Conservation (phyloP, 2,888 invertebrate genomes). For the Drosophila pseudotakahashii region DNA sequence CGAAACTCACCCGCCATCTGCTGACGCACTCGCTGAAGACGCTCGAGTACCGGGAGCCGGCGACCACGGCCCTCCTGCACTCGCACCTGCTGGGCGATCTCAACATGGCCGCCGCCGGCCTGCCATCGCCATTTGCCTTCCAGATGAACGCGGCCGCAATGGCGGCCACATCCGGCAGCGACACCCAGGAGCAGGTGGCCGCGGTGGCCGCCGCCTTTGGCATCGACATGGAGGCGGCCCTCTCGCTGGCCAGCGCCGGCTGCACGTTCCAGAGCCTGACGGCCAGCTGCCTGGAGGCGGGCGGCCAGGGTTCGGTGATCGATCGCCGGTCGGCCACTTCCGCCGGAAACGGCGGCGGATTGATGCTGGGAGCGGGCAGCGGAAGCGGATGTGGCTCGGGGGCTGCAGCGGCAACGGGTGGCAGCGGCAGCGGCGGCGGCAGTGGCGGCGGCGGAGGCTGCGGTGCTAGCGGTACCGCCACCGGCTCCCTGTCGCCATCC, state of each 20-base stretch:
- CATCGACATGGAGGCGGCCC: constrained; percentile 80
- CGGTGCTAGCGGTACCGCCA: constrained; percentile 64
- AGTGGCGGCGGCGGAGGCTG: constrained; percentile 83
- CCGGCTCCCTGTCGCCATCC: constrained; percentile 77
- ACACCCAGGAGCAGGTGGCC: constrained; percentile 82
- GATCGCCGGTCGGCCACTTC: not conserved
- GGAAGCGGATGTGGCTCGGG: constrained; percentile 68
- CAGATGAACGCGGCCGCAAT: constrained; percentile 83
- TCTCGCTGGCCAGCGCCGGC: constrained; percentile 73
- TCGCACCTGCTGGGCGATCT: constrained; percentile 86
- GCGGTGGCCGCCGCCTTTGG: constrained; percentile 81
- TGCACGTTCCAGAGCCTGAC: constrained; percentile 68
- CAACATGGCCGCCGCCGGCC: constrained; percentile 76
- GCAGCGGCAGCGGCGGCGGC: constrained; percentile 36
- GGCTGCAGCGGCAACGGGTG: constrained; percentile 57
- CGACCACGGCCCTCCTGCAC: constrained; percentile 86
- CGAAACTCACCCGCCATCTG: constrained; percentile 95
- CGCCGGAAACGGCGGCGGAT: constrained; percentile 38
- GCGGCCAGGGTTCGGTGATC: constrained; percentile 80
- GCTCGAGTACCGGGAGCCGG: constrained; percentile 91
- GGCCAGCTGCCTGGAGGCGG: constrained; percentile 74
- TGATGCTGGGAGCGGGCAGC: constrained; percentile 58
- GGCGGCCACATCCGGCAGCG: constrained; percentile 77
- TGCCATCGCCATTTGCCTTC: constrained; percentile 84
- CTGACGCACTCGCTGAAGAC: constrained; percentile 95